Percentiles rank a stretch among this genome's conserved stretches.
Conservation (phyloP, 2,113 vertebrate genomes). For the Zosterops pallidus region DNA sequence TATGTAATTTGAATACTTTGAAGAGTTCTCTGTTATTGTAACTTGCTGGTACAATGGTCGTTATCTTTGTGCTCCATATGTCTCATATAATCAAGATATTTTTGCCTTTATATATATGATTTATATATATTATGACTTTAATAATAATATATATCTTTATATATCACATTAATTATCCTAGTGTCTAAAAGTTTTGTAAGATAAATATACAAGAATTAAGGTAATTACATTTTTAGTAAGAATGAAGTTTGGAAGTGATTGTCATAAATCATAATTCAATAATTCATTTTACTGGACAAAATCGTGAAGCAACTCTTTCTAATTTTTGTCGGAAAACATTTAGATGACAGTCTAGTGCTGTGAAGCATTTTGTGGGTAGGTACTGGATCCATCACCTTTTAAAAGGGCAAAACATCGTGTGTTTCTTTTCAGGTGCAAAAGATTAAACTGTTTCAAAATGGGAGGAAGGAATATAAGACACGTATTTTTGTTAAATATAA, state of each 20-base stretch:
- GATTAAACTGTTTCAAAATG: not conserved
- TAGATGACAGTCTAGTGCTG: not conserved
- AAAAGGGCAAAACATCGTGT: not conserved
- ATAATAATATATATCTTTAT: not conserved
- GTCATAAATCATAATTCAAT: not conserved
- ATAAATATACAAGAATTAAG: not conserved
- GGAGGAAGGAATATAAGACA: not conserved
- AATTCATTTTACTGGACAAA: not conserved
- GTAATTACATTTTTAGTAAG: not conserved
- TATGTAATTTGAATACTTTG: not conserved
- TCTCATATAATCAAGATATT: not conserved
- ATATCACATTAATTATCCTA: not conserved
- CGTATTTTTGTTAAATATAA: not conserved
- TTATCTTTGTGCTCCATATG: not conserved
- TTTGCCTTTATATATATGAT: not conserved
- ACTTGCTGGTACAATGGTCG: not conserved
- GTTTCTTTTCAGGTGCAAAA: not conserved
- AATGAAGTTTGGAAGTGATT: not conserved
- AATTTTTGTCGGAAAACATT: not conserved
- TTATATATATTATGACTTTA: not conserved
- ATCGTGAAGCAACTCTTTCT: not conserved
- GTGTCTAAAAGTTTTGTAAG: not conserved
- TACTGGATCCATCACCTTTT: not conserved
- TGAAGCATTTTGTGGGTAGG: not conserved
- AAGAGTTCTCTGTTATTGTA: not conserved